phyloP scores from a whole-genome alignment of 2,113 vertebrate genomes.

The Siniperca chuatsi region DNA sequence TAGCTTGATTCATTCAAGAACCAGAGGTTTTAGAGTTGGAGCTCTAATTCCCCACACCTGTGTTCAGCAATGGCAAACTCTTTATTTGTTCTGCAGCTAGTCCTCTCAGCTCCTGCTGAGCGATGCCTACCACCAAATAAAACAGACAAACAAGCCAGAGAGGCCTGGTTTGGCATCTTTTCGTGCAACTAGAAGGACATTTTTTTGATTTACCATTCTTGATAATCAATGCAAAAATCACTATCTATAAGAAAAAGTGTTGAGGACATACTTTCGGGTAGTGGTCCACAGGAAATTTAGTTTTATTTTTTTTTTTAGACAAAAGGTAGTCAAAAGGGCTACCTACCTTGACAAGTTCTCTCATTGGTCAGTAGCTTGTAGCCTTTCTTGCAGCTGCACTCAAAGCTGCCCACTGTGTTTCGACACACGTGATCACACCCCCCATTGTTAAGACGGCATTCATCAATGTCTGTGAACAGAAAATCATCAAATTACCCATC shows the following conservation, averaged over 20 bases:
- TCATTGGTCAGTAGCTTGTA: slow-evolving; percentile 98
- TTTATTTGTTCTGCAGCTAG: slow-evolving; percentile 74
- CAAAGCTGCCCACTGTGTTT: slow-evolving; percentile 97
- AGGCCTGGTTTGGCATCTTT: slow-evolving; percentile 25
- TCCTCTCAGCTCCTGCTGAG: slow-evolving; percentile 68
- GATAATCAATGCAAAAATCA: slow-evolving; percentile 4
- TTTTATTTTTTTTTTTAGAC: not conserved
- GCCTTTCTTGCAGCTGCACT: slow-evolving; percentile 98
- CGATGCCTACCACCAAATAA: slow-evolving; percentile 62
- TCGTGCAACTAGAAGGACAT: not conserved
- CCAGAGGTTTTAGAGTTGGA: slow-evolving; percentile 49
- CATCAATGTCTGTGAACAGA: slow-evolving; percentile 91
- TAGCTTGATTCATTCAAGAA: slow-evolving; percentile 63
- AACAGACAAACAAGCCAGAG: slow-evolving; percentile 62
- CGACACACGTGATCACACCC: slow-evolving; percentile 98
- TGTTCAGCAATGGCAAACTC: slow-evolving; percentile 59
- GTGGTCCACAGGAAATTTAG: not conserved
- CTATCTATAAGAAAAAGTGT: too few relatives aligned
- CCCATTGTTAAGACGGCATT: slow-evolving; percentile 95
- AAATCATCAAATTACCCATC: not conserved
- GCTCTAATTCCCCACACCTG: slow-evolving; percentile 79
- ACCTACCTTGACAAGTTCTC: slow-evolving; percentile 94
- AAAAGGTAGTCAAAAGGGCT: not conserved
- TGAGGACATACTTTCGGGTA: not conserved
- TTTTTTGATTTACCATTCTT: slow-evolving; percentile 14